Evolutionary conservation across 2,888 invertebrate species (phyloP), one percentile per base, ranked within the genome.

Genomic region (Melolontha melolontha): DNA sequence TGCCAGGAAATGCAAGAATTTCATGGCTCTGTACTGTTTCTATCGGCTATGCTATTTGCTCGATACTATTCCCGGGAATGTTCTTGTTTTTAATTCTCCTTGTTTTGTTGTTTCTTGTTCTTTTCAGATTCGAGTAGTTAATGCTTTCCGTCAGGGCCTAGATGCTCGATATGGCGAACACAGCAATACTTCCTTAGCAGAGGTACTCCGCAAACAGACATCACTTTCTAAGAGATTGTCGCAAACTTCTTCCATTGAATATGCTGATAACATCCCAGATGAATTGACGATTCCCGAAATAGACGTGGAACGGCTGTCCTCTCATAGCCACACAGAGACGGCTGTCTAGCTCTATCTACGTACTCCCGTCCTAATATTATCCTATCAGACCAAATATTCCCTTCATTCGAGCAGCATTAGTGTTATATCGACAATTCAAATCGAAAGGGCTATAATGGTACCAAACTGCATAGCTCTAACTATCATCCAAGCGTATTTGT

Each of bases 141-240:
- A 98, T 90, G 98, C 98, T 88, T 99, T 98, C 92, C 97, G 98
- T 87, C 97, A 97, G 91, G 98, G 98, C 86, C 91, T 98, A 87
- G 97, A 97, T 88, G 91, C 95, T 85, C 93, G 96, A 83, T 92
- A 91, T 83, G 94, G 95, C 86, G 95, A 95, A 87, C 92, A 93
- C 87, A 93, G 93, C 84, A 94, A 93, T 88, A 92, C 94, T 84
- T 93, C 95, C 86, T 90, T 95, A 84, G 95, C 95, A 73, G 95
- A 95, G 87, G 95, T 94, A 84, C 91, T 95, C 82, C 93, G 95
- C 85, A 96, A 95, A 88, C 95, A 96, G 89, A 91, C 95, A 81
- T 94, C 95, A 84, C 89, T 95, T 78, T 92, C 91, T 84, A 95
- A 96, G 88, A 92, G 95, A 83, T 91, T 94, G 85, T 95, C 95